These are phyloP conservation scores for Sylvia atricapilla DNA, from an alignment of 2,113 vertebrate species.

Conservation along the genomic window DNA sequence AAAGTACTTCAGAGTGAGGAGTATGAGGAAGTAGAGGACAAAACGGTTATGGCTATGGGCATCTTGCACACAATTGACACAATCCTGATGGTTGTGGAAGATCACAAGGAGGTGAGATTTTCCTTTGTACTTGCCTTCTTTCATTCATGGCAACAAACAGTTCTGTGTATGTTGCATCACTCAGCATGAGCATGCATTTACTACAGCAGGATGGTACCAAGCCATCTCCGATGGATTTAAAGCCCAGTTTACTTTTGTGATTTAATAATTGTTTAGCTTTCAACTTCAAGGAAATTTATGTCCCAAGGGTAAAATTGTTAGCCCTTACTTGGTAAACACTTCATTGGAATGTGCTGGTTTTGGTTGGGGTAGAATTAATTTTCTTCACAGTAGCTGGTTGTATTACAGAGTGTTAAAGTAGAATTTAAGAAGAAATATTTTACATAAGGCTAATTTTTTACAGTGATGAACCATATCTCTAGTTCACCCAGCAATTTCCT, in stretches of 20 bases:
- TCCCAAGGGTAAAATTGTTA: not conserved
- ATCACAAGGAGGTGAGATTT: slow-evolving; percentile 89
- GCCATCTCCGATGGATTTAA: not conserved
- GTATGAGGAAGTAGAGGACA: slow-evolving; percentile 94
- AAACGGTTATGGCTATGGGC: slow-evolving; percentile 95
- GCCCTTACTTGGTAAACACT: not conserved
- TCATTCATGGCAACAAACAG: not conserved
- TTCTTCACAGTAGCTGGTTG: not conserved
- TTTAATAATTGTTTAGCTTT: not conserved
- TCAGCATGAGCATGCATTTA: not conserved
- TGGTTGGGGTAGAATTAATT: not conserved
- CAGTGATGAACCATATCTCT: not conserved
- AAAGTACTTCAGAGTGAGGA: slow-evolving; percentile 95
- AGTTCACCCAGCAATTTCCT: not conserved
- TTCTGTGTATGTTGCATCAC: not conserved
- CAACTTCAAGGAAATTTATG: not conserved
- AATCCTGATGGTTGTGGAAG: slow-evolving; percentile 93
- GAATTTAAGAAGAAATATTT: not conserved
- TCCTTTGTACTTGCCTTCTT: not conserved
- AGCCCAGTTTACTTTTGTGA: not conserved
- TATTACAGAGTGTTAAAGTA: not conserved
- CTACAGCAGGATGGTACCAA: not conserved
- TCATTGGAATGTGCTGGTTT: not conserved
- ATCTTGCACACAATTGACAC: slow-evolving; percentile 96
- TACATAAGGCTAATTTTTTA: not conserved